Base-by-base conservation (phyloP, 2,113 vertebrate species). In the Tenrec ecaudatus region DNA sequence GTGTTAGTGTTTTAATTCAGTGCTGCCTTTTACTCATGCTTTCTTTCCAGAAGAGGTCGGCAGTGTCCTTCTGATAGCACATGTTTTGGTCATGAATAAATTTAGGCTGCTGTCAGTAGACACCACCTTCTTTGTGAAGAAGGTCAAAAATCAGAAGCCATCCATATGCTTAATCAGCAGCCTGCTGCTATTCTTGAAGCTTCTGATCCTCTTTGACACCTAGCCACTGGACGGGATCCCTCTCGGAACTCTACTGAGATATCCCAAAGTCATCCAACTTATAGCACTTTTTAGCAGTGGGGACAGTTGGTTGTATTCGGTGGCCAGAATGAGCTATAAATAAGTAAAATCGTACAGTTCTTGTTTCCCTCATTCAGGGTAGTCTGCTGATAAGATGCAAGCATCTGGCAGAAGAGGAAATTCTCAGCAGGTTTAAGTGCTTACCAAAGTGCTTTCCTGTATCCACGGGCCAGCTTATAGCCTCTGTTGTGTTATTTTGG, bases 41-140 rank as follows among this genome's bases (percentile, higher is more conserved):
- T 96, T 95, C 94, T 33, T 81, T 82, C 66, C 87, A 71, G 85
- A 97, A 96, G 95, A 83, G 94, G 90, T 97, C 36, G 38, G 93
- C 95, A 89, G 36, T 47, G 2, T 85, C 88, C 22, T 85, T 86
- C 22, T 86, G 82, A 62, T 0, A 77, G 9, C 80, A 80, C 91
- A 80, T 68, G 12, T 88, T 95, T 90, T 58, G 90, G 73, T 88
- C 31, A 31, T 90, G 79, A 69, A 88, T 94, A n/a, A 17, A 9
- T 93, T 43, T 80, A 92, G 82, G 89, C 33, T 96, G 66, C 93
- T 98, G 76, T 96, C 38, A 47, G 87, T 92, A 81, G 93, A 94
- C 89, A 96, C 93, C 79, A 96, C 93, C 79, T 94, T 96, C 93
- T 93, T 83, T 77, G 29, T 90, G 83, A 94, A 88, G 83, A 94